Evolutionary conservation across 2,888 invertebrate genomes (phyloP), one percentile per base, ranked within the genome.

Genomic region (Noctua comes): DNA sequence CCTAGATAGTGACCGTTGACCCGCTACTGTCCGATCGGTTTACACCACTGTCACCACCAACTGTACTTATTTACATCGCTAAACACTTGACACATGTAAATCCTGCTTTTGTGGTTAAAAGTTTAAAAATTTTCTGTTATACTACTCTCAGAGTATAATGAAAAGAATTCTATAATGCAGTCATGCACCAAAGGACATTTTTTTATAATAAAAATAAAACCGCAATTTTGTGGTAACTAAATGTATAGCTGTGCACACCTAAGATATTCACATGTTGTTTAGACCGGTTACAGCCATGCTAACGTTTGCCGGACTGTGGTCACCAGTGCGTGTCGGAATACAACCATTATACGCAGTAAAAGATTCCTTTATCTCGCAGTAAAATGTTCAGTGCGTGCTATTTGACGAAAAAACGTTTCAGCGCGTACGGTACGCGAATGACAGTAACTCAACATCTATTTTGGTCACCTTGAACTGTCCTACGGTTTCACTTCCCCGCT

Each of bases 261-360:
- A 46, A 43, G 46, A 36, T 18, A 54, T 27, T 68, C 31, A 36
- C 21, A 48, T 57, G 43, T 59, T n/a, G 65, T 70, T 31, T 46
- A 76, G 62, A 68, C 51, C 31, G 24, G 54, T 40, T 46, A 8
- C 6, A n/a, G 40, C 57, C 16, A 5, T 73, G 21, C 11, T 5
- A 36, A 21, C 43, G 24, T 66, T 48, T n/a, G 46, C n/a, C 31
- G 40, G 62, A 71, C 36, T 68, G 54, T 76, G 31, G 40, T 13
- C 40, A 71, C 10, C 68, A 71, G 48, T 68, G 57, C 71, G n/a
- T 82, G 31, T 36, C 76, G 46, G 24, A 7, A 31, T 13, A n/a
- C 31, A 57, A 48, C 57, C 48, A 66, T 70, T 27, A 31, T 70
- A 65, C 16, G 51, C 57, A 51, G 40, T 51, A 11, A 48, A 65